Evolutionary conservation across 2,797 vertebrate species (phyloP), one percentile per base, ranked within the genome.

Genomic region (Myiotriccus ornatus): DNA sequence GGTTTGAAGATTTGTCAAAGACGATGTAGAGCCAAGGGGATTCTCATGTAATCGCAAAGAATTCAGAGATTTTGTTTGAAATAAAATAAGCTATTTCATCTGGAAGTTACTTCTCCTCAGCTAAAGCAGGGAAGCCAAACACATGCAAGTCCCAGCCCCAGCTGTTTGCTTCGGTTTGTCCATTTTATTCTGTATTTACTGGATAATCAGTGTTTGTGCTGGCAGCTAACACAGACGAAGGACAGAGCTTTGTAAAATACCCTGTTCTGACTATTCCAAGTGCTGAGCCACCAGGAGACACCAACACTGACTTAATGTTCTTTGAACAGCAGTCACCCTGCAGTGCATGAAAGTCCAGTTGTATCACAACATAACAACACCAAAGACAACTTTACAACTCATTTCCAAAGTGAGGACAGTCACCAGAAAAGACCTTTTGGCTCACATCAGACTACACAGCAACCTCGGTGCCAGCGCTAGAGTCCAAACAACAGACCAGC

Each of bases 391-490:
- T 56, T 78, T 8, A 50, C 23, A 44, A 22, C 41, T 89, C n/a
- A 3, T 23, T 65, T 75, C 28, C 44, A 41, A 16, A 57, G 41
- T 1, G 16, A 63, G 32, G 34, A 37, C n/a, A 50, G 57, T 9
- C 32, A 39, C 37, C 71, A 89, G 37, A 35, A 24, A 67, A 44
- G 34, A 41, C 9, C 20, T 12, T n/a, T 18, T 59, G 52, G 30
- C 69, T 74, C 69, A 34, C 0, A 0, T 34, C 46, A 78, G 44
- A 35, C 39, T 32, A 8, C 15, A 19, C 18, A 32, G 32, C 4
- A 43, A 56, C 19, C 16, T 37, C 1, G 0, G n/a, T 24, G 27
- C 23, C 55, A 47, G 39, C 2, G 1, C 37, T 1, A 5, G 30
- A 52, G 14, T 21, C 37, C n/a, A 35, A 63, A 62, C 30, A 57